These are phyloP conservation scores for Phrixothrix hirtus DNA, from an alignment of 2,888 invertebrate species.

Conservation along the genomic window DNA sequence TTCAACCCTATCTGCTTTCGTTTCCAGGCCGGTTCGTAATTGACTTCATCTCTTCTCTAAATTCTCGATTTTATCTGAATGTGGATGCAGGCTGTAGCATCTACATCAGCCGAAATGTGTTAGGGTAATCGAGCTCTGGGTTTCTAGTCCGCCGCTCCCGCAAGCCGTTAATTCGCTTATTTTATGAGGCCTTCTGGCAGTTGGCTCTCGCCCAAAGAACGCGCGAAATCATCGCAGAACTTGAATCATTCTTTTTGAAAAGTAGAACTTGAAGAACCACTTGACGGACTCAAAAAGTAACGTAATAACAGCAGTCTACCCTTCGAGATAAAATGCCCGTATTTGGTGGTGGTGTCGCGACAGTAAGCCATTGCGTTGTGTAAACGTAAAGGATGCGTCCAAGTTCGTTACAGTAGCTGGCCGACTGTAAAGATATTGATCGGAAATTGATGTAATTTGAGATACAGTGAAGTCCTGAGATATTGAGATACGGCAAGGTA, in stretches of 20 bases:
- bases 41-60: slow-evolving; percentile 21
- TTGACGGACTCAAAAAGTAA: slow-evolving; percentile 42
- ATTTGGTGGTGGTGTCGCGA: slow-evolving; percentile 42
- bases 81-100: slow-evolving; percentile 21
- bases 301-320: slow-evolving; percentile 41
- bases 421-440: slow-evolving; percentile 49
- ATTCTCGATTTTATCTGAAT: slow-evolving; percentile 23
- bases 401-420: slow-evolving; percentile 34
- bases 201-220: slow-evolving; percentile 21
- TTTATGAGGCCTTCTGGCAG: slow-evolving; percentile 27
- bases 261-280: slow-evolving; percentile 40
- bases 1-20: slow-evolving; percentile 8
- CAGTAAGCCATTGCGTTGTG: slow-evolving; percentile 39
- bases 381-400: slow-evolving; percentile 34
- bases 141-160: slow-evolving; percentile 21
- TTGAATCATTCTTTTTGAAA: slow-evolving; percentile 26
- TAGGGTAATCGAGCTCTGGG: slow-evolving; percentile 27
- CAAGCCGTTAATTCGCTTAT: slow-evolving; percentile 26
- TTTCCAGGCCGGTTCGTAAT: slow-evolving; percentile 6
- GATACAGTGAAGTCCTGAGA: slow-evolving; percentile 47
- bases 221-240: slow-evolving; percentile 23
- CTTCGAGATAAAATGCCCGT: slow-evolving; percentile 42
- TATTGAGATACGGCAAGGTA: slow-evolving; percentile 39
- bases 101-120: slow-evolving; percentile 22
- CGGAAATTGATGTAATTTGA: slow-evolving; percentile 55